Conservation (phyloP, 1,140 invertebrate genomes). For the Sitobion miscanthi region DNA sequence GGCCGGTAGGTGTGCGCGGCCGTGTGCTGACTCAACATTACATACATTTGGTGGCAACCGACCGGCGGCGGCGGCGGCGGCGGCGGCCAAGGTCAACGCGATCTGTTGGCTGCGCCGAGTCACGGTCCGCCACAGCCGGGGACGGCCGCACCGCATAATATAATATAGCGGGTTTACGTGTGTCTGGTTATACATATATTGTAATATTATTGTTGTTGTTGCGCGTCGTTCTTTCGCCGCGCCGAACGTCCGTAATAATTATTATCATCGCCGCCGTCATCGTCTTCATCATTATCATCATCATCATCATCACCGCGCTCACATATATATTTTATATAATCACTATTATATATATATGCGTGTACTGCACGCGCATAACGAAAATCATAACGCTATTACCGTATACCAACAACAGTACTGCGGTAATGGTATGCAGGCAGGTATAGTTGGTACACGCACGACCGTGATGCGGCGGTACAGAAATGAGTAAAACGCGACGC, state of each 20-base stretch:
- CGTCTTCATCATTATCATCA: not conserved
- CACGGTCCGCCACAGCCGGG: not conserved
- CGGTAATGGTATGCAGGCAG: too few relatives aligned
- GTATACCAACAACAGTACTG: not conserved
- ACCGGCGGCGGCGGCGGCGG: not conserved
- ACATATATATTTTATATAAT: too few relatives aligned
- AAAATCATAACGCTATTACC: constrained; percentile 10
- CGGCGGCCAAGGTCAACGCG: constrained; percentile 52
- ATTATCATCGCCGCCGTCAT: not conserved
- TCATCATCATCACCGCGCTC: not conserved
- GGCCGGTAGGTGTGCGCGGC: not conserved
- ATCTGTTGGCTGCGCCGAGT: constrained; percentile 43
- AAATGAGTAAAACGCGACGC: not conserved
- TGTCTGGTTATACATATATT: not conserved
- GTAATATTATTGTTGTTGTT: not conserved
- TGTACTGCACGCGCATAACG: not conserved
- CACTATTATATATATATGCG: too few relatives aligned
- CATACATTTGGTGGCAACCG: constrained; percentile 55
- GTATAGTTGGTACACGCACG: too few relatives aligned
- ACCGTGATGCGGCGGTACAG: not conserved
- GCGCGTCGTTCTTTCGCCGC: not conserved
- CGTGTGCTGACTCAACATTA: constrained; percentile 56
- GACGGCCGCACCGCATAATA: not conserved
- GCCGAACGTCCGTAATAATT: not conserved
- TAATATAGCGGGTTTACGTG: constrained; percentile 7